A percentile compares a stretch with the other conserved stretches of the same genome.
phyloP scores from a whole-genome alignment of 2,113 vertebrate genomes.

The Mionectes macconnelli region DNA sequence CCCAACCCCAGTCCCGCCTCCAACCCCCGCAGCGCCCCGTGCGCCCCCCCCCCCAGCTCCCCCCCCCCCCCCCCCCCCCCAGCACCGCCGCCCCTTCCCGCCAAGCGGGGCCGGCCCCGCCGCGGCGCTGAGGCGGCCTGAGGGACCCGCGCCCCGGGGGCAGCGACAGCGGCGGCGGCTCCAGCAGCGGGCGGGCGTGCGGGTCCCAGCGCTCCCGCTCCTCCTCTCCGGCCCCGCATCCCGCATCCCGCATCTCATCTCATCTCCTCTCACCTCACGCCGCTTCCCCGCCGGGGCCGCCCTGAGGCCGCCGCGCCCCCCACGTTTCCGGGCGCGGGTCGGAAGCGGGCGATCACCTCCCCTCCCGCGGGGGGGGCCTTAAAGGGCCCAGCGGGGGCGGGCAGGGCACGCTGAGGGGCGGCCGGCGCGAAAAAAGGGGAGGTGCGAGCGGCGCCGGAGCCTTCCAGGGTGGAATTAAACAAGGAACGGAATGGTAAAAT shows the following conservation, averaged over 20 bases:
- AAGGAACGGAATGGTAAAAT: background rate
- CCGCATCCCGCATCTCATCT: too few species aligned
- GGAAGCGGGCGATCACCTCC: background rate
- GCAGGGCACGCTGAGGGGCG: background rate
- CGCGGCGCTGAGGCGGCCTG: too few species aligned
- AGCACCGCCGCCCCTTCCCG: background rate
- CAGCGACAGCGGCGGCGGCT: too few species aligned
- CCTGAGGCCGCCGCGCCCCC: background rate
- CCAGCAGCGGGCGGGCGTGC: too few species aligned
- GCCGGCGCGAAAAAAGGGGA: too few species aligned
- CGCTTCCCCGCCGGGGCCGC: background rate
- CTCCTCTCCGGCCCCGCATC: too few species aligned
- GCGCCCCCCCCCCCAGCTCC: background rate
- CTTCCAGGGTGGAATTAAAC: fast-evolving
- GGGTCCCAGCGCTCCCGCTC: too few species aligned
- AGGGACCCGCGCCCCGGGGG: too few species aligned
- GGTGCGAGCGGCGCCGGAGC: too few species aligned
- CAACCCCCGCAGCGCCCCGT: too few species aligned
- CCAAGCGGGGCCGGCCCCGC: background rate
- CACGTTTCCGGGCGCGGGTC: background rate
- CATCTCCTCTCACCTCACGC: background rate
- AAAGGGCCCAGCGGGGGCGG: background rate
- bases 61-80: too few species aligned
- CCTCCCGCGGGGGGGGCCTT: background rate
- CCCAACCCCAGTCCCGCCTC: too few species aligned